Conservation (phyloP, 2,113 vertebrate genomes). For the Phasianus colchicus region DNA sequence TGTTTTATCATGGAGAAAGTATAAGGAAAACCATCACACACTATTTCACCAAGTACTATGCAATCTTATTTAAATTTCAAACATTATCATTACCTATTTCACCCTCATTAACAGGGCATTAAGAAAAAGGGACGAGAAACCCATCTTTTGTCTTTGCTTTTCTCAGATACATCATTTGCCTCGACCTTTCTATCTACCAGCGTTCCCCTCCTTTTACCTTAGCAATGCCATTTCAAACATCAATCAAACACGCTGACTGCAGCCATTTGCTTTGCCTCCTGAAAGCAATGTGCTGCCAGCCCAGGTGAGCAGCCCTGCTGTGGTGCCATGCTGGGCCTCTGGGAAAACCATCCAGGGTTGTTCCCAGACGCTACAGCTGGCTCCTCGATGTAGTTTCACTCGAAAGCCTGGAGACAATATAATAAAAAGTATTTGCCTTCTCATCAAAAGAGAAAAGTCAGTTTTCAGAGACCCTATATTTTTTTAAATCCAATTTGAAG, state of each 20-base stretch:
- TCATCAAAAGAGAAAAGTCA: neutral
- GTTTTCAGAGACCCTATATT: neutral
- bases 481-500: neutral
- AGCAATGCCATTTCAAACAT: neutral
- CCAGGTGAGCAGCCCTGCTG: neutral
- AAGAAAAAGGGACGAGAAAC: neutral
- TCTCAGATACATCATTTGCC: neutral
- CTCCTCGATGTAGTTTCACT: neutral
- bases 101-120: neutral
- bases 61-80: neutral
- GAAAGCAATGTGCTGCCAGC: neutral
- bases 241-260: neutral
- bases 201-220: neutral
- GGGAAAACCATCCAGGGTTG: neutral
- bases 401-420: neutral
- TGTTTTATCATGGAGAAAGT: neutral
- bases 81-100: neutral
- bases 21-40: neutral
- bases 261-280: neutral
- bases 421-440: neutral
- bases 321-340: rapidly evolving
- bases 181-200: neutral
- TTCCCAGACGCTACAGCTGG: neutral
- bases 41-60: neutral
- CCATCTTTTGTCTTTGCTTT: neutral